These are phyloP conservation scores for Microcebus ravelobensis DNA, from an alignment of 2,113 vertebrate genomes.

Conservation along the genomic window DNA sequence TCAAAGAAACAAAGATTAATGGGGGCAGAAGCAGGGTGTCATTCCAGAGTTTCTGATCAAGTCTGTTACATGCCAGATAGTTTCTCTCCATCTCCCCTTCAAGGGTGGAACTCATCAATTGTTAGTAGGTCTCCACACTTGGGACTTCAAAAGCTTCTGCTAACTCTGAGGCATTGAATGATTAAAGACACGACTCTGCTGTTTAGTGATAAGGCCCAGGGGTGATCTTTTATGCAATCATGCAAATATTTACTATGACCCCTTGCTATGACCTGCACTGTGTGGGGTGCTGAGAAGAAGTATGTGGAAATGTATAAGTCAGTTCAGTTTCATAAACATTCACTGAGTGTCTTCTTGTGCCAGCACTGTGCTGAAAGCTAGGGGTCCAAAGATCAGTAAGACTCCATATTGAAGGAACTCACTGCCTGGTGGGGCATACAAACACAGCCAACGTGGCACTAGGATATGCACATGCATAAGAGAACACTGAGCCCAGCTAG, in stretches of 20 bases:
- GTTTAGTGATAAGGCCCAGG: not conserved
- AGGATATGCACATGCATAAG: not conserved
- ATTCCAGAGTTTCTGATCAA: not conserved
- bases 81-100: not conserved
- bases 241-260: not conserved
- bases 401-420: not conserved
- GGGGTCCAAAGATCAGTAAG: not conserved
- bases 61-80: not conserved
- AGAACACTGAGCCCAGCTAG: not conserved
- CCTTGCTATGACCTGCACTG: not conserved
- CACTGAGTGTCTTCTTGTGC: not conserved
- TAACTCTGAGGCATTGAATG: not conserved
- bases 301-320: not conserved
- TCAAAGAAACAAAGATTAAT: not conserved
- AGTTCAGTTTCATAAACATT: not conserved
- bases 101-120: not conserved
- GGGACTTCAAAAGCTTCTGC: not conserved
- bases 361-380: not conserved
- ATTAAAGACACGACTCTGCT: not conserved
- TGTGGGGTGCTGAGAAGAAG: not conserved
- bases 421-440: not conserved
- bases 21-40: not conserved
- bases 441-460: not conserved
- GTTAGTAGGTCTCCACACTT: not conserved
- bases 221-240: not conserved